Percentiles rank a stretch among this genome's conserved stretches.
Conservation (phyloP, 1,140 invertebrate genomes). For the Drosophila sturtevanti region DNA sequence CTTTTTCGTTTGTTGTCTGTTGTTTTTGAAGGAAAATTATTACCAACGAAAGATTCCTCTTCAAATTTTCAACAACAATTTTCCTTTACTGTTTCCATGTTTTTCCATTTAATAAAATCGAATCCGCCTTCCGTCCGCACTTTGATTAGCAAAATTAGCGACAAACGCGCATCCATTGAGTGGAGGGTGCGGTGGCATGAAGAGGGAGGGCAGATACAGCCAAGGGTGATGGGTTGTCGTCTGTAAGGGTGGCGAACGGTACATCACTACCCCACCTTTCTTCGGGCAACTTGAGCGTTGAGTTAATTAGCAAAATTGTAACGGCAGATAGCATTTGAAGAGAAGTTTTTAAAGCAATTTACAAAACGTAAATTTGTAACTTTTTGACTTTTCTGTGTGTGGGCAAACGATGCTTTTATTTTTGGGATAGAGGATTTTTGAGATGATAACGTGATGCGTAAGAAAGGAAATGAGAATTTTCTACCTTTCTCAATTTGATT, state of each 20-base stretch:
- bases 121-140: slow-evolving; percentile 44
- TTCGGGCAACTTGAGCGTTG: slow-evolving; percentile 57
- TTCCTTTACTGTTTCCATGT: slow-evolving; percentile 15
- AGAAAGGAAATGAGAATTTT: not conserved
- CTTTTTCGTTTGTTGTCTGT: slow-evolving; percentile 46
- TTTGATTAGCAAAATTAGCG: slow-evolving; percentile 79
- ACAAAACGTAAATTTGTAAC: slow-evolving; percentile 78
- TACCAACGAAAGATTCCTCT: slow-evolving; percentile 59
- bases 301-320: slow-evolving; percentile 79
- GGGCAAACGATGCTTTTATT: not conserved
- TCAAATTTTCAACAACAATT: slow-evolving; percentile 40
- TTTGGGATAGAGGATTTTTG: not conserved
- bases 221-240: not conserved
- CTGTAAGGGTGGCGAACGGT: slow-evolving; percentile 13
- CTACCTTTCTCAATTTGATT: not conserved
- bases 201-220: not conserved
- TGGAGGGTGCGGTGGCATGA: not conserved
- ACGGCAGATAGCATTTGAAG: slow-evolving; percentile 61
- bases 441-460: not conserved
- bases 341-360: slow-evolving; percentile 79
- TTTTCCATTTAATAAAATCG: slow-evolving; percentile 72
- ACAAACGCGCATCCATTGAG: slow-evolving; percentile 40
- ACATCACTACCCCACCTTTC: not conserved
- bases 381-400: slow-evolving; percentile 62
- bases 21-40: slow-evolving; percentile 65